A percentile compares a stretch with the other conserved stretches of the same genome.
Evolutionary conservation across 1,140 invertebrate species (phyloP).

Genomic region (Gonatopus flavifemur): DNA sequence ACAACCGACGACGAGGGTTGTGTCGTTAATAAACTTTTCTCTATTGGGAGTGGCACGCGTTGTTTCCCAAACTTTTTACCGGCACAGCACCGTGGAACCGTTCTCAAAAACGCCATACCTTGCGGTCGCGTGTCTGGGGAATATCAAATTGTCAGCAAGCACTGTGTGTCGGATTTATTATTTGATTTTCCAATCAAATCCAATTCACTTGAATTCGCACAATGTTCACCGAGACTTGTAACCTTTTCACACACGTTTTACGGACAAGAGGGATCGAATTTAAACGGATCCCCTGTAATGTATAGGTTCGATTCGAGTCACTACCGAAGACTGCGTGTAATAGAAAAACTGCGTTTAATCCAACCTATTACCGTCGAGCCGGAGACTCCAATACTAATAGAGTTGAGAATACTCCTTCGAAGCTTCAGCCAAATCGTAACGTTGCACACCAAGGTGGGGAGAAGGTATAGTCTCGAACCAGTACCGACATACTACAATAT

Average conservation of each 20-base stretch:
- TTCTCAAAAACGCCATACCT: constrained; percentile 50
- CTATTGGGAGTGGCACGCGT: constrained; percentile 24
- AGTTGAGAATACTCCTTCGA: constrained; percentile 15
- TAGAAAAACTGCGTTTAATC: constrained; percentile 12
- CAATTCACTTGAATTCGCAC: not conserved
- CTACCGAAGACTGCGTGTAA: not conserved
- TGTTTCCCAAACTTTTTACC: constrained; percentile 38
- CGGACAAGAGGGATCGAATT: not conserved
- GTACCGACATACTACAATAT: too few species aligned
- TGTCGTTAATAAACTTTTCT: constrained; percentile 26
- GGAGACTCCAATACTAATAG: constrained; percentile 25
- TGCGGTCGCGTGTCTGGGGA: constrained; percentile 11
- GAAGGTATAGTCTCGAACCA: too few species aligned
- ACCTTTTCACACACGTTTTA: not conserved
- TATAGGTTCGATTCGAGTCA: not conserved
- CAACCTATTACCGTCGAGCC: constrained; percentile 34
- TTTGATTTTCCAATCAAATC: constrained; percentile 4
- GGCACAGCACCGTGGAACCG: constrained; percentile 39
- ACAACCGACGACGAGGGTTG: constrained; percentile 25
- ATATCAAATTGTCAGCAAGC: constrained; percentile 18
- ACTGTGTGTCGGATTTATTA: too few species aligned
- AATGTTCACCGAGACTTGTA: constrained; percentile 4
- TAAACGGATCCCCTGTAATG: not conserved
- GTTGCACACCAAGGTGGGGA: too few species aligned
- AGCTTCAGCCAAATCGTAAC: constrained; percentile 10